These are phyloP conservation scores for Iphiclides podalirius DNA, from an alignment of 2,888 invertebrate species.

Conservation along the genomic window DNA sequence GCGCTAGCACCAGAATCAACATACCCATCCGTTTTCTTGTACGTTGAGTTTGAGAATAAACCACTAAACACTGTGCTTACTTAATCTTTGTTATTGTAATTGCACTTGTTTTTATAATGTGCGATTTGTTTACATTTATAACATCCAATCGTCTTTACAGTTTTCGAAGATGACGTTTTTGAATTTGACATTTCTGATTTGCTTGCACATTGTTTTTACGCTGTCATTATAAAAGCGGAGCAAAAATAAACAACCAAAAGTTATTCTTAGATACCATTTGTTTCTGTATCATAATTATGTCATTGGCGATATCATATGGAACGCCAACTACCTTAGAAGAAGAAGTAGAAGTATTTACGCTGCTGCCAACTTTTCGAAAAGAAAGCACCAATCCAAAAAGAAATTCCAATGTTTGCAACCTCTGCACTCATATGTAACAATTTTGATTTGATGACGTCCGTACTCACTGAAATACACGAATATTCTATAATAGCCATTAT, in stretches of 20 bases:
- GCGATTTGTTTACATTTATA: slow-evolving; percentile 26
- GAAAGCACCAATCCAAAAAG: not conserved
- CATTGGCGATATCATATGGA: no score
- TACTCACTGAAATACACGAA: slow-evolving; percentile 19
- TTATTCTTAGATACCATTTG: no score
- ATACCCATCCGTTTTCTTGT: no score
- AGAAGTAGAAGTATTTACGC: no score
- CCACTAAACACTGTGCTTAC: no score
- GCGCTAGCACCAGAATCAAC: no score
- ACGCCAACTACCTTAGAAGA: no score
- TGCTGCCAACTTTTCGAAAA: not conserved
- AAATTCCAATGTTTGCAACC: not conserved
- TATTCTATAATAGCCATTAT: slow-evolving; percentile 26
- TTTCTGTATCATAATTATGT: no score
- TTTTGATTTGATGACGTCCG: slow-evolving; percentile 24
- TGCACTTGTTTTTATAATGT: slow-evolving; percentile 14
- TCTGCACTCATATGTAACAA: slow-evolving; percentile 16
- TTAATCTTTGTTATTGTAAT: no score
- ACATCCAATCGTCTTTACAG: not conserved
- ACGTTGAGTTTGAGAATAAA: no score
- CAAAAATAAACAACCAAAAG: no score
- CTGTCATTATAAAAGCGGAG: no score
- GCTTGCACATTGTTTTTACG: slow-evolving; percentile 1
- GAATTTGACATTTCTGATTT: slow-evolving; percentile 13
- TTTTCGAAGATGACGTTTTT: slow-evolving; percentile 4